These are phyloP conservation scores for Crenuchus spilurus DNA, from an alignment of 2,797 vertebrate species.

Conservation along the genomic window DNA sequence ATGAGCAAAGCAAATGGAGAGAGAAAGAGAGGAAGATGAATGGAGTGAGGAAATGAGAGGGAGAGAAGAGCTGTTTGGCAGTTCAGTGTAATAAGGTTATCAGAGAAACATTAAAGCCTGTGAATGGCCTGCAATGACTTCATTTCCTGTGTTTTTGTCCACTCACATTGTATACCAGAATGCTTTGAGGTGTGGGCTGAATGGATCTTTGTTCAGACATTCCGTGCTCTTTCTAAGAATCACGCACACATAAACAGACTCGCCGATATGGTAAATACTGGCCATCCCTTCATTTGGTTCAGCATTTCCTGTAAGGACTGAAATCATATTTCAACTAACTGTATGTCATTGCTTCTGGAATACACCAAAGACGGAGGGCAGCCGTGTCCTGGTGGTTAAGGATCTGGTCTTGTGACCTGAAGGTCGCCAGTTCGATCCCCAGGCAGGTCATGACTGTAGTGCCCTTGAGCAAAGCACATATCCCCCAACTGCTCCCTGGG, in stretches of 20 bases:
- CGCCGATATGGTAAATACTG: not conserved
- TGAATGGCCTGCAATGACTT: conserved; percentile 26
- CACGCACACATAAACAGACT: not conserved
- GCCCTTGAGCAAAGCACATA: too few relatives aligned
- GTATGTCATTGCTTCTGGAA: not conserved
- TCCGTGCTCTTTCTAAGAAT: not conserved
- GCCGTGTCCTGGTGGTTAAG: too few relatives aligned
- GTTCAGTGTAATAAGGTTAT: conserved; percentile 19
- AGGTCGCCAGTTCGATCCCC: too few relatives aligned
- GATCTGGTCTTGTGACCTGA: too few relatives aligned
- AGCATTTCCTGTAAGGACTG: conserved; percentile 1
- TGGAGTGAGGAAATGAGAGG: not conserved
- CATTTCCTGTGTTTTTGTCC: conserved; percentile 43
- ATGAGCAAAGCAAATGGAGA: not conserved
- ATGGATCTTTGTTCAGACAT: conserved; percentile 40
- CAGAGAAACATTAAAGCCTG: conserved; percentile 4
- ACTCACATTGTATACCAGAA: conserved; percentile 30
- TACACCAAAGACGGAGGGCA: too few relatives aligned
- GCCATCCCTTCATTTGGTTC: not conserved
- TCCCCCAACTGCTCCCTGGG: too few relatives aligned
- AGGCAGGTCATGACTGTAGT: too few relatives aligned
- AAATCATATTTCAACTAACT: conserved; percentile 32
- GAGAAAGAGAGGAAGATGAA: not conserved
- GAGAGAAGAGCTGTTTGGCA: not conserved
- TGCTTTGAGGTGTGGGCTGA: conserved; percentile 33